Evolutionary conservation across 2,797 vertebrate genomes (phyloP).

Genomic region (Enteromius argenteus): DNA sequence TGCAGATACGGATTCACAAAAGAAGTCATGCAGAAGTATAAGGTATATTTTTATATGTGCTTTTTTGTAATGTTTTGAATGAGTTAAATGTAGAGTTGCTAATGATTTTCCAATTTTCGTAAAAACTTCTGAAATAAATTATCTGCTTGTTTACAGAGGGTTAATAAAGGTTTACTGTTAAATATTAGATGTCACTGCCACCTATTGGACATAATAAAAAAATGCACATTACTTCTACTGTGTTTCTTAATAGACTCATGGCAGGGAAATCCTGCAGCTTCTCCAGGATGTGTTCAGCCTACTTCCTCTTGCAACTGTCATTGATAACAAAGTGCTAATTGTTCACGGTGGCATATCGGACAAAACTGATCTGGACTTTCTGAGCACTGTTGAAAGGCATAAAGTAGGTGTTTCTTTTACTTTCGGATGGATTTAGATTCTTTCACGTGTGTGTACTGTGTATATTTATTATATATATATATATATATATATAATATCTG

Average conservation of each 20-base stretch:
- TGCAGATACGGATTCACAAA: constrained; percentile 95
- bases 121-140: not conserved
- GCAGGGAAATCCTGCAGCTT: constrained; percentile 84
- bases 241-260: constrained; percentile 77
- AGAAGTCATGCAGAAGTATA: constrained; percentile 94
- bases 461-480: too few relatives aligned
- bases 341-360: constrained; percentile 95
- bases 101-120: not conserved
- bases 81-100: not conserved
- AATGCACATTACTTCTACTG: not conserved
- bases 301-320: constrained; percentile 90
- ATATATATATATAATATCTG: too few relatives aligned
- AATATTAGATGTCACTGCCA: constrained; percentile 17
- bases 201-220: constrained; percentile 23
- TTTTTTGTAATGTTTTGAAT: not conserved
- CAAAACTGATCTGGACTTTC: constrained; percentile 88
- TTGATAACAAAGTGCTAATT: constrained; percentile 91
- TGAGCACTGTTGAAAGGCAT: constrained; percentile 84
- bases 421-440: not conserved
- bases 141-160: not conserved
- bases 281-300: constrained; percentile 92
- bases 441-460: too few relatives aligned
- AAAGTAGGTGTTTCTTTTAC: constrained; percentile 80
- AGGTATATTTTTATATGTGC: constrained; percentile 77
- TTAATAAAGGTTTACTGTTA: not conserved